Base-by-base conservation (phyloP, 2,113 vertebrate genomes). In the Coturnix japonica region DNA sequence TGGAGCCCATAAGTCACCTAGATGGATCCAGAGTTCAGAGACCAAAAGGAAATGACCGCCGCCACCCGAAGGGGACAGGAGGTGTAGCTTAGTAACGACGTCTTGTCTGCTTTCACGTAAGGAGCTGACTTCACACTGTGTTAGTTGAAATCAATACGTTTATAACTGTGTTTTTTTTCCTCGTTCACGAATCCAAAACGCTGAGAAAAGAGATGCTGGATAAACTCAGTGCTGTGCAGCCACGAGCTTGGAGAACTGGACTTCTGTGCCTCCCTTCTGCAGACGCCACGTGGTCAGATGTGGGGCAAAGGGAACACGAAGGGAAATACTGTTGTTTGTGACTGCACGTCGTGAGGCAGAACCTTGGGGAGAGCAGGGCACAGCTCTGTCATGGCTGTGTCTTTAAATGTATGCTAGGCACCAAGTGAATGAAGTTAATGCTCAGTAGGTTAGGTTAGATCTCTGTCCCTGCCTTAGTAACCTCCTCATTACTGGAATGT, bases 201-300 rank as follows among this genome's bases (percentile, higher is more conserved):
- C 69, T 28, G 9, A 30, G 60, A 65, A 57, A 37, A 46, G 66
- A 71, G 14, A 66, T 81, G 65, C 65, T 11, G 21, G 30, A 20
- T 30, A 3, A 71, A 9, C 74, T 66, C 30, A 0, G 1, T 56
- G 54, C 41, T 0, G 6, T 5, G 46, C 2, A 15, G 67, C 53
- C 7, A 1, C 8, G 11, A 59, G 92, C 92, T 75, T 51, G 12
- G 81, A 64, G 70, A 46, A 64, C 46, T 19, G 46, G 66, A 46
- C 39, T 75, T 35, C 66, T 57, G 35, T 76, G 9, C 1, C 17
- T 0, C 17, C 46, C 30, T 73, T 59, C 39, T 37, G 56, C 6
- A 0, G 35, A 7, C 3, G 19, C 60, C 6, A 3, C 4, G 0
- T 19, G 2, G 28, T 60, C n/a, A 7, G 14, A 23, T 12, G 26